These are phyloP conservation scores for Drosophila bunnanda DNA, from an alignment of 2,888 invertebrate genomes.

Conservation along the genomic window DNA sequence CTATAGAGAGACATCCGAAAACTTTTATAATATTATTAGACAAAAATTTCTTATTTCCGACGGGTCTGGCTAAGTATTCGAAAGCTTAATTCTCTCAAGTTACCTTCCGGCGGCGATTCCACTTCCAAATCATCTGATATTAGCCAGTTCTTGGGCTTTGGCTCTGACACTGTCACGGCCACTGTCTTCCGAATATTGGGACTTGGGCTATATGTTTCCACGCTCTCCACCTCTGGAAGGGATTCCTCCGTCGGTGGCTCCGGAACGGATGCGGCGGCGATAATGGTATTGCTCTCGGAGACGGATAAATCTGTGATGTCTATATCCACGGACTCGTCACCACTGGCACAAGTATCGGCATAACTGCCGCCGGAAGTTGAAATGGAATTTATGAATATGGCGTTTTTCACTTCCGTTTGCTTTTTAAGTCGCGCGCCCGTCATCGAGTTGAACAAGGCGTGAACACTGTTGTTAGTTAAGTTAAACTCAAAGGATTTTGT, in stretches of 20 bases:
- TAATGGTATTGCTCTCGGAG: slow-evolving; percentile 69
- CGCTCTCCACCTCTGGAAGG: slow-evolving; percentile 42
- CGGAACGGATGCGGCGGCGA: slow-evolving; percentile 72
- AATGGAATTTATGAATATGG: slow-evolving; percentile 52
- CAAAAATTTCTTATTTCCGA: background rate
- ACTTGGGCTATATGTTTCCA: slow-evolving; percentile 23
- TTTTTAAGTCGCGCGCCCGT: slow-evolving; percentile 72
- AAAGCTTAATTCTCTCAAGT: background rate
- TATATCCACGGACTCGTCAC: slow-evolving; percentile 85
- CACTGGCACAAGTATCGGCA: slow-evolving; percentile 67
- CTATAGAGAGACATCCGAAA: background rate
- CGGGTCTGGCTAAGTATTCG: background rate
- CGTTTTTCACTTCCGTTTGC: slow-evolving; percentile 59
- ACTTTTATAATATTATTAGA: too few relatives aligned
- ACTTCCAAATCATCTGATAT: slow-evolving; percentile 33
- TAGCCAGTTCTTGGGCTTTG: slow-evolving; percentile 34
- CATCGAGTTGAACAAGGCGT: slow-evolving; percentile 82
- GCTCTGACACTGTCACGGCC: slow-evolving; percentile 5
- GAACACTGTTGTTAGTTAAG: slow-evolving; percentile 83
- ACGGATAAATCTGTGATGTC: slow-evolving; percentile 84
- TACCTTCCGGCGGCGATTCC: slow-evolving; percentile 36
- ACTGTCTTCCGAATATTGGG: slow-evolving; percentile 20
- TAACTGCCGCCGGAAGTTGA: slow-evolving; percentile 50
- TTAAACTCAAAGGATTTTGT: slow-evolving; percentile 92
- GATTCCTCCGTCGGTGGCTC: slow-evolving; percentile 67